These are phyloP conservation scores for Portunus trituberculatus DNA, from an alignment of 1,140 invertebrate species.

Conservation along the genomic window DNA sequence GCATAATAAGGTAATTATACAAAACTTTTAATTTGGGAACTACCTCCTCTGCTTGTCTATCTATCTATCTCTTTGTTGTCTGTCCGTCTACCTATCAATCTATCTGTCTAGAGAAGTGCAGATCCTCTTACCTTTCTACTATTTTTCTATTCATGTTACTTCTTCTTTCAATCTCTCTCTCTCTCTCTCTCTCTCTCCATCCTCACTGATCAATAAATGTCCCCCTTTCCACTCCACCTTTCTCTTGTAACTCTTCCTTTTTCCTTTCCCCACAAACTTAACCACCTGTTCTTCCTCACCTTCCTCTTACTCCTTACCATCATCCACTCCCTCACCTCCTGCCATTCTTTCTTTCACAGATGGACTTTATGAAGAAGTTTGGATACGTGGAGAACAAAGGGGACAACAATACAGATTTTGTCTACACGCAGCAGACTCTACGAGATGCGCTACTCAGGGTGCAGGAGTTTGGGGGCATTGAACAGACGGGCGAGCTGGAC, in stretches of 20 bases:
- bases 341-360: conserved; percentile 35
- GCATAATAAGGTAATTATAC: too few relatives aligned
- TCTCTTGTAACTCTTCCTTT: background rate
- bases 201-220: background rate
- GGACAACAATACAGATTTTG: conserved; percentile 80
- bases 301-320: background rate
- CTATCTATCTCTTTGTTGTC: background rate
- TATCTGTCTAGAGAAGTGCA: background rate
- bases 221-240: background rate
- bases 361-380: conserved; percentile 76
- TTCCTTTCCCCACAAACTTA: background rate
- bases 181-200: background rate
- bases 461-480: conserved; percentile 86
- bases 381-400: conserved; percentile 71
- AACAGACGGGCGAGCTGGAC: conserved; percentile 85
- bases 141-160: too few relatives aligned
- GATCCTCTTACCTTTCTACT: too few relatives aligned
- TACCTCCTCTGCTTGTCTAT: background rate
- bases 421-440: conserved; percentile 84
- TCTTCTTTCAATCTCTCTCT: background rate
- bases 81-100: background rate
- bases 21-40: background rate
- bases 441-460: conserved; percentile 84
- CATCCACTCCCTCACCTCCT: background rate
- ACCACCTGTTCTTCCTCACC: background rate